These are phyloP conservation scores for Drosophila pallidifrons DNA, from an alignment of 1,140 invertebrate genomes.

Conservation along the genomic window DNA sequence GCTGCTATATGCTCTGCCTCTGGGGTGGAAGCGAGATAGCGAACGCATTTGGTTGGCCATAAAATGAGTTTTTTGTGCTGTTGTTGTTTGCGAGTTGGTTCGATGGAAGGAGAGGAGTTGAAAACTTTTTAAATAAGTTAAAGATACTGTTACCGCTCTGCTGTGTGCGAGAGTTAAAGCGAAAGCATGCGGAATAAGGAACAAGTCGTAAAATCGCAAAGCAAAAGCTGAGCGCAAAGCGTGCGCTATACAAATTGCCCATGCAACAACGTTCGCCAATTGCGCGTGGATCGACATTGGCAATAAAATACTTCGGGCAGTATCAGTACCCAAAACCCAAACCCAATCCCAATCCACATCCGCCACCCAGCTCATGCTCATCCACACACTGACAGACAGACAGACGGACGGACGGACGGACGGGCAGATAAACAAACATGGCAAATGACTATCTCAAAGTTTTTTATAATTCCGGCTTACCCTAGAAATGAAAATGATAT, in stretches of 20 bases:
- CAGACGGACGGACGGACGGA: neutral
- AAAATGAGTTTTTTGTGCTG: slow-evolving; percentile 44
- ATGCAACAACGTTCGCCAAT: slow-evolving; percentile 53
- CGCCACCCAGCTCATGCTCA: neutral
- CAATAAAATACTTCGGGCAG: slow-evolving; percentile 30
- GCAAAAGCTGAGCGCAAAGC: slow-evolving; percentile 29
- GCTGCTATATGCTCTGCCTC: neutral
- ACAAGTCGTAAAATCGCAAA: slow-evolving; percentile 56
- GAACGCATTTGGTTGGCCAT: slow-evolving; percentile 19
- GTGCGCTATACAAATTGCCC: slow-evolving; percentile 48
- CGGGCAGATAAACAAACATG: neutral
- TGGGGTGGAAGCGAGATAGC: slow-evolving; percentile 6
- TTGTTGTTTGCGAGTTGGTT: slow-evolving; percentile 1
- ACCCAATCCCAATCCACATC: neutral
- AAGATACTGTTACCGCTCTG: slow-evolving; percentile 22
- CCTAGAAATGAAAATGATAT: neutral
- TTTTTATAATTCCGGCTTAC: slow-evolving; percentile 9
- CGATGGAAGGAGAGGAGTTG: slow-evolving; percentile 48
- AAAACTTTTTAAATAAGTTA: slow-evolving; percentile 77
- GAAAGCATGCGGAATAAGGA: slow-evolving; percentile 1
- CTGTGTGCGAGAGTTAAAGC: slow-evolving; percentile 17
- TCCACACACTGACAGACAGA: neutral
- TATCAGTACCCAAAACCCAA: too few species aligned
- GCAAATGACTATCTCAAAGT: slow-evolving; percentile 22
- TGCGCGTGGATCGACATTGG: slow-evolving; percentile 11